Percentiles rank a stretch among this genome's conserved stretches.
These are phyloP conservation scores for Amphiura filiformis DNA, from an alignment of 35 echinoderm and acorn worm genomes.

Conservation along the genomic window DNA sequence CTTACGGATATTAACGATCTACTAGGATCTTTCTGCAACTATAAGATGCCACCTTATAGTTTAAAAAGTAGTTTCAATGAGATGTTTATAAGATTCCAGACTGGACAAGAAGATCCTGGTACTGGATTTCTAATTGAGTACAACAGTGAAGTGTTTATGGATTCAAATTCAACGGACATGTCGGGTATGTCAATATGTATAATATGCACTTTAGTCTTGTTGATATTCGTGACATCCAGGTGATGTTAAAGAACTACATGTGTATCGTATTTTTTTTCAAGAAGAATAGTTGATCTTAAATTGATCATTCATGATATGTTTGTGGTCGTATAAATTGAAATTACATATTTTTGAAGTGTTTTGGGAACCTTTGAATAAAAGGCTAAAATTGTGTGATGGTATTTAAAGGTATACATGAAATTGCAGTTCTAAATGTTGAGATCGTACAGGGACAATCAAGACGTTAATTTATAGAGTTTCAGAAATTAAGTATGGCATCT, in stretches of 20 bases:
- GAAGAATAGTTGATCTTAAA: neutral
- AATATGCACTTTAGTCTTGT: neutral
- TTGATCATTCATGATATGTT: too few species aligned
- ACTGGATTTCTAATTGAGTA: conserved; percentile 35
- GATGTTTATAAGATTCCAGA: conserved; percentile 21
- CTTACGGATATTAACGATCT: neutral
- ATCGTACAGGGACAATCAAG: too few species aligned
- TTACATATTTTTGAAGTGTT: too few species aligned
- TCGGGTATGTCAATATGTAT: neutral
- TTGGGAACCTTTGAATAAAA: too few species aligned
- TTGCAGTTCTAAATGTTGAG: too few species aligned
- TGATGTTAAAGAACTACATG: neutral
- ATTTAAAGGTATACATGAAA: too few species aligned
- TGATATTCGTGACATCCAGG: neutral
- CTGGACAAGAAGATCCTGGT: neutral
- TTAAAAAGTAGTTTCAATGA: conserved; percentile 46
- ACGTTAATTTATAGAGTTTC: too few species aligned
- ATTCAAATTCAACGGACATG: neutral
- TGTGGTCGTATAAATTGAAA: too few species aligned
- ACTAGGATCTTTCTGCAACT: conserved; percentile 41
- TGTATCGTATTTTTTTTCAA: neutral
- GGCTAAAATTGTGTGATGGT: too few species aligned
- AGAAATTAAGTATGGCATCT: too few species aligned
- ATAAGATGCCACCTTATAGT: neutral
- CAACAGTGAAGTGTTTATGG: neutral